Evolutionary conservation across 1,140 invertebrate species (phyloP).

Genomic region (Phenacoccus solenopsis): DNA sequence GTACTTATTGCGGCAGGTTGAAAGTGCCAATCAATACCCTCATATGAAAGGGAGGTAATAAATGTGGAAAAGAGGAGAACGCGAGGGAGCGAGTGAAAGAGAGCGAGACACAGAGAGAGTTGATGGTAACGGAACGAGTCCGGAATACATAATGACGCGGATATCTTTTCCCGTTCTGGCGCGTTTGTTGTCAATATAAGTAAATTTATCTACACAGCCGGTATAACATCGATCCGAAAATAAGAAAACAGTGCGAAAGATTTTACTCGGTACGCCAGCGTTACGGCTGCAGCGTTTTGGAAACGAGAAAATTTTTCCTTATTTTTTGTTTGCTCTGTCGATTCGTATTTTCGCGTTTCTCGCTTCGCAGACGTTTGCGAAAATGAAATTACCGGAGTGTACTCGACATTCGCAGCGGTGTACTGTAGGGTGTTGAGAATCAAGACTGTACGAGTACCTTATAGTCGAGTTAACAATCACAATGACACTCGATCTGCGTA

Average conservation of each 20-base stretch:
- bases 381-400: too few species aligned
- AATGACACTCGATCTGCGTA: neutral
- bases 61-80: slow-evolving; percentile 8
- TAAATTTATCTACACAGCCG: slow-evolving; percentile 11
- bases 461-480: neutral
- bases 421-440: neutral
- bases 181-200: slow-evolving; percentile 7
- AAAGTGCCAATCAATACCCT: slow-evolving; percentile 12
- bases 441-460: neutral
- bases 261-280: neutral
- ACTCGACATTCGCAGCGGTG: neutral
- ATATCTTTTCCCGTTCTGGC: neutral
- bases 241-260: neutral
- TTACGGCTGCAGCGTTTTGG: too few species aligned
- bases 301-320: too few species aligned
- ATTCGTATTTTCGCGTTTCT: neutral
- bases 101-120: slow-evolving; percentile 13
- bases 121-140: slow-evolving; percentile 6
- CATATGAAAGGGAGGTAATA: neutral
- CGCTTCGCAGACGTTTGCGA: neutral
- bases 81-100: slow-evolving; percentile 14
- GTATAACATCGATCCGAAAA: neutral
- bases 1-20: slow-evolving; percentile 5
- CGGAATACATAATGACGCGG: slow-evolving; percentile 8
- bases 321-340: too few species aligned